Percentiles rank a stretch among this genome's conserved stretches.
Evolutionary conservation across 2,888 invertebrate species (phyloP).

Genomic region (Thelaira solivaga): DNA sequence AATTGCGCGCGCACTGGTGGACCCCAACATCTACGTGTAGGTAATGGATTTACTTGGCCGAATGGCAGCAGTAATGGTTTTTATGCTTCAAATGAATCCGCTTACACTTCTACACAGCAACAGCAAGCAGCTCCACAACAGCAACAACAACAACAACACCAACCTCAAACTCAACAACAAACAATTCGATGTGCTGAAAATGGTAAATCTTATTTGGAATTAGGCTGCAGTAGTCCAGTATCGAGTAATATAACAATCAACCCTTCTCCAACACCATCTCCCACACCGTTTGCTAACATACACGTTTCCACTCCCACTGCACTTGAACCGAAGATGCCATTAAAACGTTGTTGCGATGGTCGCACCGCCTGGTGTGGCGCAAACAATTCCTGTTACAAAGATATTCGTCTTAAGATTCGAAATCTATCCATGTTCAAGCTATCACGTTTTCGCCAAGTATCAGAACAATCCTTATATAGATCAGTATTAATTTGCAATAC

Average conservation of each 20-base stretch:
- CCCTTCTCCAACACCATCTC: slow-evolving; percentile 52
- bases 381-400: slow-evolving; percentile 87
- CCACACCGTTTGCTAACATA: slow-evolving; percentile 56
- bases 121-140: slow-evolving; percentile 62
- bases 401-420: slow-evolving; percentile 90
- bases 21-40: slow-evolving; percentile 78
- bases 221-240: slow-evolving; percentile 83
- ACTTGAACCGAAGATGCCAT: slow-evolving; percentile 72
- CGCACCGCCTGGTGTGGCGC: slow-evolving; percentile 87
- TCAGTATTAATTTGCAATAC: slow-evolving; percentile 97
- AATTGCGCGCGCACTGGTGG: slow-evolving; percentile 77
- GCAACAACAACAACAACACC: slow-evolving; percentile 31
- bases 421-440: slow-evolving; percentile 95
- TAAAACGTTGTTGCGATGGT: slow-evolving; percentile 83
- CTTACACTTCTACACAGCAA: slow-evolving; percentile 56
- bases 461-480: slow-evolving; percentile 91
- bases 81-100: slow-evolving; percentile 41
- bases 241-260: slow-evolving; percentile 61
- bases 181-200: slow-evolving; percentile 93
- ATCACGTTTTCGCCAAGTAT: slow-evolving; percentile 90
- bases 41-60: slow-evolving; percentile 67
- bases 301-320: slow-evolving; percentile 48
- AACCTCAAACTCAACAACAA: slow-evolving; percentile 78
- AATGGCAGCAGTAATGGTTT: slow-evolving; percentile 67
- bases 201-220: slow-evolving; percentile 92